Evolutionary conservation across 2,113 vertebrate genomes (phyloP), one percentile per base, ranked within the genome.

Genomic region (Fukomys damarensis): DNA sequence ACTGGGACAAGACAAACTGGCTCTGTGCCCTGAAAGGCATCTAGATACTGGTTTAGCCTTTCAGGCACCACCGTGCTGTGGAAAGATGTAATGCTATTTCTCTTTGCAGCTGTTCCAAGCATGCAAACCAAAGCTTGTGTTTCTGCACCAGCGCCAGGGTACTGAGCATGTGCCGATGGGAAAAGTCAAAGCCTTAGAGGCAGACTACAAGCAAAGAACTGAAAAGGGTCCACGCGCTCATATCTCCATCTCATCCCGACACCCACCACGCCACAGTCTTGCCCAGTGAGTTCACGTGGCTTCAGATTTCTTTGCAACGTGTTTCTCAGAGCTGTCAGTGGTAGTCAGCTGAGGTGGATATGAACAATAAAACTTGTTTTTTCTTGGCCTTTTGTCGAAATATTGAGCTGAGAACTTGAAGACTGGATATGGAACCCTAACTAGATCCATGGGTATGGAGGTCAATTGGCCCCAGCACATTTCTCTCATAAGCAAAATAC

Each of bases 211-310:
- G 28, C 24, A 68, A 68, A 83, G 54, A 81, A 16, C 2, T 7
- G 1, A 11, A 0, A 17, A 12, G 35, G 28, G 41, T 56, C 65
- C 32, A 12, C 11, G 32, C 0, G 1, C n/a, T 8, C 0, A 9
- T 43, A 32, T 24, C 13, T 58, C 24, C 0, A 20, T 19, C 12
- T 2, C 30, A 3, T 1, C 0, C 30, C 38, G n/a, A 17, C 32
- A n/a, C 6, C 2, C 4, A 56, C 28, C 83, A 80, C 1, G 58
- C 0, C 32, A 30, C 0, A 4, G 14, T 32, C 19, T 54, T 81
- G 35, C 32, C 54, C 20, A 24, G 3, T 4, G 52, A 92, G 30
- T 9, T 38, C 46, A 79, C 0, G 85, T 52, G 35, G 9, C 59
- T 72, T 28, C 32, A 74, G 32, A 70, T n/a, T 70, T 70, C 66